A percentile compares a stretch with the other conserved stretches of the same genome.
Conservation (phyloP, 2,113 vertebrate species). For the Coryphaenoides rupestris region DNA sequence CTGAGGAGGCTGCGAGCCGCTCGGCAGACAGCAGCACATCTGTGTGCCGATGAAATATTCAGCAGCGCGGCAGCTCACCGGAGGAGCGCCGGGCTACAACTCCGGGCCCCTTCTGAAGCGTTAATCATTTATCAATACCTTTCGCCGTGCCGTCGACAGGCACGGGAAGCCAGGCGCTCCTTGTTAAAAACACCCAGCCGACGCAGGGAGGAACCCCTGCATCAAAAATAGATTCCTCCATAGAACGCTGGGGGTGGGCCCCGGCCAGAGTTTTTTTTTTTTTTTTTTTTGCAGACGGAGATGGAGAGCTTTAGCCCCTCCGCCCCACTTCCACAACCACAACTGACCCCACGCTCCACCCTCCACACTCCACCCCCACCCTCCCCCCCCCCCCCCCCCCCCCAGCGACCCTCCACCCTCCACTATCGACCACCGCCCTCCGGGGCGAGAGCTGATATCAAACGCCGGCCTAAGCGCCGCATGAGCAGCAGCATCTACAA, state of each 20-base stretch:
- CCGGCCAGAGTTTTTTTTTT: slow-evolving; percentile 36
- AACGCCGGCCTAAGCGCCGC: slow-evolving; percentile 42
- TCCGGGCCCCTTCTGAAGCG: slow-evolving; percentile 69
- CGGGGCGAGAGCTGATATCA: slow-evolving; percentile 19
- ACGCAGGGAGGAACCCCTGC: slow-evolving; percentile 60
- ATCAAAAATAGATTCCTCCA: slow-evolving; percentile 74
- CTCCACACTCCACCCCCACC: slow-evolving; percentile 14
- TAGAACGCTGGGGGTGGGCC: slow-evolving; percentile 43
- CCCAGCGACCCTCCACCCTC: slow-evolving; percentile 40
- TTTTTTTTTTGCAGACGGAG: slow-evolving; percentile 40
- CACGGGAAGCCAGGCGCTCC: slow-evolving; percentile 54
- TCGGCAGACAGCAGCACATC: slow-evolving; percentile 78
- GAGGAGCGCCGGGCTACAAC: slow-evolving; percentile 65
- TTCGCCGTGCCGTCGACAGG: slow-evolving; percentile 60
- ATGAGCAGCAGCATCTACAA: slow-evolving; percentile 37
- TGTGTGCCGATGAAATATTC: slow-evolving; percentile 80
- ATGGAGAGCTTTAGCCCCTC: slow-evolving; percentile 50
- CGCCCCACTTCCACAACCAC: slow-evolving; percentile 12
- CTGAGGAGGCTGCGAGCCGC: slow-evolving; percentile 67
- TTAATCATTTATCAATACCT: slow-evolving; percentile 82
- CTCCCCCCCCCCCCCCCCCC: slow-evolving; percentile 11
- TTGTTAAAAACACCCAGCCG: slow-evolving; percentile 70
- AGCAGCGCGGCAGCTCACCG: slow-evolving; percentile 69
- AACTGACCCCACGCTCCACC: slow-evolving; percentile 41
- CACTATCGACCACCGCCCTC: slow-evolving; percentile 23